Base-by-base conservation (phyloP, 2,113 vertebrate species). In the Pseudonaja textilis region DNA sequence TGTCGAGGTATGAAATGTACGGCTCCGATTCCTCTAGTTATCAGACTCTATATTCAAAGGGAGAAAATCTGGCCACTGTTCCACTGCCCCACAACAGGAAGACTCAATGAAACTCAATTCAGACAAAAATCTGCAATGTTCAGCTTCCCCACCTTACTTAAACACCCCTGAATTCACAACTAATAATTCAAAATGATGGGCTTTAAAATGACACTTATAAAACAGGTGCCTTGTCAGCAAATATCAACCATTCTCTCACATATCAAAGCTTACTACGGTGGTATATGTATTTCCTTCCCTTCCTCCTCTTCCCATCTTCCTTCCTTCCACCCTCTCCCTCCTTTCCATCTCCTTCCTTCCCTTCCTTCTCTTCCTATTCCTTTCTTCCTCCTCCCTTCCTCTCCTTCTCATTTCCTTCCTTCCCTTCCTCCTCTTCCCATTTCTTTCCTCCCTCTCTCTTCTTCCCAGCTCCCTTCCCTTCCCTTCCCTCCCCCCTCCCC, bases 401-500 rank as follows among this genome's bases (percentile, higher is more conserved):
- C 55, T 56, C 1, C 64, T 69, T 69, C 12, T 0, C 23, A 50
- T 50, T 8, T 50, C 8, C 47, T 50, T 20, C 18, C 18, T 20
- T 56, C 55, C 54, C 12, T 54, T 14, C 11, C 52, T 54, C 12
- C 52, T 14, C 14, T 14, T 14, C 0, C 14, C 52, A 50, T 47
- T n/a, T n/a, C n/a, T n/a, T n/a, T n/a, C n/a, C 9, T 52, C 7
- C 10, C 10, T 52, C 50, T 11, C 50, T 11, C 8, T 47, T 47
- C 50, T 54, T 54, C 54, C 54, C 54, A 54, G 12, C 14, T 54
- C 1, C 50, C 50, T 10, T 50, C 2, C 50, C 10, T 50, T 5
- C 1, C 10, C 12, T 54, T 14, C 1, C 50, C 50, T 1, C 10
- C 1, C 1, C 50, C 5, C 1, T 50, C 50, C 50, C 10, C 0